Conservation (phyloP, 2,797 vertebrate species). For the Sebastes taczanowskii region DNA sequence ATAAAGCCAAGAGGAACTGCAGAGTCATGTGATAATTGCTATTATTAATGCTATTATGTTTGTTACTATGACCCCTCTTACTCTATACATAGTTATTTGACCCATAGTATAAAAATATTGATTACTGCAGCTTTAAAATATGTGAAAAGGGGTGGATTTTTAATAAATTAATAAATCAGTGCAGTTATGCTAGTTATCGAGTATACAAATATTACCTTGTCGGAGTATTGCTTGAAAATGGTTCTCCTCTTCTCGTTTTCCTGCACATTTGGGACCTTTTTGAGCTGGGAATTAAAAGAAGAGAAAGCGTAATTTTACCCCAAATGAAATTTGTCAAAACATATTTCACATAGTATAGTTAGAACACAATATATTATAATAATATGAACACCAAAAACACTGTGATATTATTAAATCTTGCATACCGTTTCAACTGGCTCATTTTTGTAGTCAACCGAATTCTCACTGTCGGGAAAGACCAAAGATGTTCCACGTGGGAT, state of each 20-base stretch:
- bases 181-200: not conserved
- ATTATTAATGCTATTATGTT: not conserved
- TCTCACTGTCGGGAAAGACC: slow-evolving; percentile 52
- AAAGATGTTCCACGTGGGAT: not conserved
- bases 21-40: not conserved
- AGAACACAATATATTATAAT: not conserved
- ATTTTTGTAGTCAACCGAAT: not conserved
- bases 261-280: not conserved
- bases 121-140: not conserved
- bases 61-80: not conserved
- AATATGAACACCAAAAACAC: not conserved
- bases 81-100: no score
- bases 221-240: slow-evolving; percentile 63
- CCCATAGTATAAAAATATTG: not conserved
- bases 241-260: slow-evolving; percentile 5
- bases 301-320: not conserved
- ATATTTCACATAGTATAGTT: accelerated
- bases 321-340: not conserved
- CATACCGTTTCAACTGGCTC: slow-evolving; percentile 32
- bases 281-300: slow-evolving; percentile 8
- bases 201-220: slow-evolving; percentile 59
- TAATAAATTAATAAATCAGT: not conserved
- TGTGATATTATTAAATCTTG: not conserved
- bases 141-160: not conserved
- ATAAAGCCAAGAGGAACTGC: not conserved